Percentiles rank a stretch among this genome's conserved stretches.
Evolutionary conservation across 1,140 invertebrate species (phyloP).

Genomic region (Brachionus sp.): DNA sequence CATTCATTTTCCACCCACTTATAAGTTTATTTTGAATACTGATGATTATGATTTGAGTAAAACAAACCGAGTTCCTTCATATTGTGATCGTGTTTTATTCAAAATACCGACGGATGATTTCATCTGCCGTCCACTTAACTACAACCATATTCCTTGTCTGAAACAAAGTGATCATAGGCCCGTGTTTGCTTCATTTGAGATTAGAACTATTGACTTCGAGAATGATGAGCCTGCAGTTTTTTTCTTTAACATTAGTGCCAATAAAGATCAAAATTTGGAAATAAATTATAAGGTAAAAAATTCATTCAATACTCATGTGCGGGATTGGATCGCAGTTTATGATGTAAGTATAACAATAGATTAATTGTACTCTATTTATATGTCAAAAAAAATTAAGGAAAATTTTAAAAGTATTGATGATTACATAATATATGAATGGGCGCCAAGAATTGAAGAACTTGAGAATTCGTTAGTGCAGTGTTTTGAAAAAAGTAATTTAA

Average conservation of each 20-base stretch:
- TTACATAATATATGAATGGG: constrained; percentile 33
- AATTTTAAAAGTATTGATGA: constrained; percentile 18
- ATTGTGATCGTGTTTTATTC: constrained; percentile 29
- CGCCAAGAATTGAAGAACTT: not conserved
- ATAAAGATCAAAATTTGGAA: not conserved
- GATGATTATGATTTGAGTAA: constrained; percentile 32
- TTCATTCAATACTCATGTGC: not conserved
- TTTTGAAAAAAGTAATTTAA: not conserved
- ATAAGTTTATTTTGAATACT: constrained; percentile 18
- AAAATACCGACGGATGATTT: not conserved
- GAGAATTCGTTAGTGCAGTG: not conserved
- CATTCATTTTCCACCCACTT: constrained; percentile 26
- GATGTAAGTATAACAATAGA: not conserved
- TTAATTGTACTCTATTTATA: not conserved
- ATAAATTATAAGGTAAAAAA: constrained; percentile 7
- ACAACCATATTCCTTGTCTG: not conserved
- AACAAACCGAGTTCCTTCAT: constrained; percentile 21
- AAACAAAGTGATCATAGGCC: constrained; percentile 43
- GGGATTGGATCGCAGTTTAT: constrained; percentile 42
- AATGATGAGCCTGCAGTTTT: not conserved
- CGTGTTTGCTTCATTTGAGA: constrained; percentile 9
- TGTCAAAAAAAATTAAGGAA: not conserved
- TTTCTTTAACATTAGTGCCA: not conserved
- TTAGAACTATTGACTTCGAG: not conserved
- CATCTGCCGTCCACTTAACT: not conserved